Evolutionary conservation across 2,113 vertebrate genomes (phyloP), one percentile per base, ranked within the genome.

Genomic region (Muntiacus reevesi): DNA sequence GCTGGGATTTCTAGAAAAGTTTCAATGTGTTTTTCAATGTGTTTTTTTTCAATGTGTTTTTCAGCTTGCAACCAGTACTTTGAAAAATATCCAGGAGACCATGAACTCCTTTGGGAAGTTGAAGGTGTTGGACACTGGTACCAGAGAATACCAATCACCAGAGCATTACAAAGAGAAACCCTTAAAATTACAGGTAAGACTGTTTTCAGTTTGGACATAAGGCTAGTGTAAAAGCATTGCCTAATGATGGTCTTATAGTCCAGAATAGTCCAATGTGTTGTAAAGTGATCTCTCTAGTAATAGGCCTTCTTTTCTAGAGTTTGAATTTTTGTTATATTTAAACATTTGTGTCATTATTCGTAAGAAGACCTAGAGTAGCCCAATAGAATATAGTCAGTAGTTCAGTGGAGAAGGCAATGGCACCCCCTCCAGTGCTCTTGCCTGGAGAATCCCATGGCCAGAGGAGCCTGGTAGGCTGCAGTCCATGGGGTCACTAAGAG

Each of bases 11-110:
- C 30, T 96, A 95, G 76, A 36, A 95, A 95, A 93, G 95, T 98
- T 91, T 96, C 40, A 55, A 90, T 98, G 7, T 97, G 2, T 98
- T 98, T 98, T 96, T 89, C 93, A 99, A 40, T 40, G 40, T 40
- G 40, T 40, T 40, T 40, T 40, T 40, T 98, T 91, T 96, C 40
- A 55, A 90, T 98, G 7, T 97, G 2, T 98, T 98, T 98, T 96
- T 89, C 93, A 99, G 99, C 99, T 98, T 99, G 99, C 98, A 98
- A 98, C 96, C 99, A 99, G 3, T 99, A 99, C 95, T 98, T 99
- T 94, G 98, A 99, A 87, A 99, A 99, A 93, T 99, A 99, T 82
- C 99, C 99, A 85, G 98, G 87, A 79, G 98, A 99, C 96, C 96
- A 95, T 54, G 98, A 99, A 54, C 97, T 99, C 62, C 98, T 99